Base-by-base conservation (phyloP, 2,113 vertebrate species). In the Myanophis thanlyinensis region DNA sequence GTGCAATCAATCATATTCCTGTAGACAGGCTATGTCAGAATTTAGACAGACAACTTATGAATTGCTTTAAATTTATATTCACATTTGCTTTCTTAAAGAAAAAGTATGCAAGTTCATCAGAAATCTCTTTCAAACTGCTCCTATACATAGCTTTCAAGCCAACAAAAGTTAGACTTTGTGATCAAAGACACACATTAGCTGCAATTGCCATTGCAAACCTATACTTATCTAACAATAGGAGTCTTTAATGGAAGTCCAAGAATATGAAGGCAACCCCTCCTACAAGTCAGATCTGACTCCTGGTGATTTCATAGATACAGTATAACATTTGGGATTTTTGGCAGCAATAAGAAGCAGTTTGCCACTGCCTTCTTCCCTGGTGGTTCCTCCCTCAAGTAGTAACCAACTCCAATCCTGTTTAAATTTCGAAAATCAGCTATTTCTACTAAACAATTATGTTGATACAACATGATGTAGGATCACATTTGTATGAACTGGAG, bases 51-150 rank as follows among this genome's bases (percentile, higher is more conserved):
- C 13, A 54, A 88, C 0, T 59, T 49, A 59, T 18, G 0, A 0
- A 67, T 22, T 40, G n/a, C 13, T 30, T 59, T 67, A 0, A 0
- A 51, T 35, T 84, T 91, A 93, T 44, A 80, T 48, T 53, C 44
- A 35, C 40, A 85, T 89, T 73, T 88, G 46, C 46, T 3, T 90
- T 51, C 62, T 94, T 84, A 89, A 73, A 53, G 25, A 20, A 54
- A n/a, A 51, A 62, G 35, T 59, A 93, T 94, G 5, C 49, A 91
- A 93, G 92, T 0, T 0, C n/a, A 92, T 86, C 86, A 93, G 90
- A 4, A 0, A 1, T 4, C 10, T 90, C 44, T 89, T 22, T 5
- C 84, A 85, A 80, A 47, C 1, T 53, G 0, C 59, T 85, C 54
- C 27, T 40, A 23, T 56, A 48, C 11, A 27, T n/a, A 40, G 23